phyloP scores from a whole-genome alignment of 2,888 invertebrate genomes.

The Agonopterix alstromeriana region DNA sequence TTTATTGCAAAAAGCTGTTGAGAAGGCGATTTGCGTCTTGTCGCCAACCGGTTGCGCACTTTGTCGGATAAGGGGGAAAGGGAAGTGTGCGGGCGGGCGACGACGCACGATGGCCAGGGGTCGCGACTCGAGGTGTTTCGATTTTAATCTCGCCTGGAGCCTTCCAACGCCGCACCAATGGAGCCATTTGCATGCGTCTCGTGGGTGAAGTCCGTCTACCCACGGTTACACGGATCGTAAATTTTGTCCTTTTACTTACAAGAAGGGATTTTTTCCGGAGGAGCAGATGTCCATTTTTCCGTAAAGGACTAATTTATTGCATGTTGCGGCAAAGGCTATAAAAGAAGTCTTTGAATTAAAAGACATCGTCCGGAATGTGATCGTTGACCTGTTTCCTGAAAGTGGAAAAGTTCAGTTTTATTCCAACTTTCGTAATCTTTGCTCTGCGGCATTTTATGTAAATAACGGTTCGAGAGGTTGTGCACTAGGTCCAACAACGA shows the following conservation, averaged over 20 bases:
- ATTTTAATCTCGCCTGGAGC: slow-evolving; percentile 50
- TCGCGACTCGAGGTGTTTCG: slow-evolving; percentile 45
- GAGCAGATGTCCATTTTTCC: slow-evolving; percentile 70
- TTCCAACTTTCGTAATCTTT: slow-evolving; percentile 9
- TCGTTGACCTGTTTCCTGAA: slow-evolving; percentile 42
- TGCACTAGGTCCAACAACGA: neutral
- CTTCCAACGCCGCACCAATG: slow-evolving; percentile 55
- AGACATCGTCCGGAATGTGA: slow-evolving; percentile 44
- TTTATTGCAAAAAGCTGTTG: slow-evolving; percentile 6
- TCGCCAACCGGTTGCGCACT: slow-evolving; percentile 3
- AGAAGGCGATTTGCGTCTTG: slow-evolving; percentile 1
- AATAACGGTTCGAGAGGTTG: neutral
- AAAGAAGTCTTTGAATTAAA: slow-evolving; percentile 59
- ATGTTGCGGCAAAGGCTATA: slow-evolving; percentile 57
- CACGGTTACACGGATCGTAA: slow-evolving; percentile 70
- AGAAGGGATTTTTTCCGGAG: slow-evolving; percentile 59
- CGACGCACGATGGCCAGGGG: slow-evolving; percentile 17
- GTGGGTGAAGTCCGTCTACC: slow-evolving; percentile 65
- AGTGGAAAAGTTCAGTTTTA: slow-evolving; percentile 22
- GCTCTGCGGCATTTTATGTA: slow-evolving; percentile 9
- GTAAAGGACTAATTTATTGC: slow-evolving; percentile 68
- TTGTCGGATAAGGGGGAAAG: neutral
- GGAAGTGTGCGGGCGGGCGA: slow-evolving; percentile 4
- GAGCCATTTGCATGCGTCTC: slow-evolving; percentile 71
- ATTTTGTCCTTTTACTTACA: slow-evolving; percentile 71